These are phyloP conservation scores for Baronia brevicornis DNA, from an alignment of 2,888 invertebrate species.

Conservation along the genomic window DNA sequence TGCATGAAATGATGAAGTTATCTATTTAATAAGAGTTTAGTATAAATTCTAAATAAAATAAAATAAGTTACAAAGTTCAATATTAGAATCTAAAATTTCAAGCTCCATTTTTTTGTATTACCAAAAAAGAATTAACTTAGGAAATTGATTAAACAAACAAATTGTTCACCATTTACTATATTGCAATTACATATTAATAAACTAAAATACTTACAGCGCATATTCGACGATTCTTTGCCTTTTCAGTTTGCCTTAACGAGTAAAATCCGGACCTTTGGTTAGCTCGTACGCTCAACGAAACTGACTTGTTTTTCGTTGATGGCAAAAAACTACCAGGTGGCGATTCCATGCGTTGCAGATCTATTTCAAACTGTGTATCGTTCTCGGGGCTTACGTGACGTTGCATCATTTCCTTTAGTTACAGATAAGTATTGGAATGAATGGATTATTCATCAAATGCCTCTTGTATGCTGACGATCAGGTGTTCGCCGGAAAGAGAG, in stretches of 20 bases:
- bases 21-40: no score
- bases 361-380: constrained; percentile 19
- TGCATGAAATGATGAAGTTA: no score
- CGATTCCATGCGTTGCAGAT: constrained; percentile 15
- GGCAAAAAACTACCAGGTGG: constrained; percentile 22
- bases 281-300: constrained; percentile 26
- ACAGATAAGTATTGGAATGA: no score
- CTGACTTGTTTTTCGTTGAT: constrained; percentile 16
- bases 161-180: background rate
- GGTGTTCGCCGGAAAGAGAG: no score
- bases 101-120: no score
- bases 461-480: no score
- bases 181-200: background rate
- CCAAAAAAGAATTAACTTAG: no score
- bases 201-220: constrained; percentile 4
- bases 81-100: no score
- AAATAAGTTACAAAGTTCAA: no score
- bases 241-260: constrained; percentile 33
- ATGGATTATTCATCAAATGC: no score
- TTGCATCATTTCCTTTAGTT: constrained; percentile 36
- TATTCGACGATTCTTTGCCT: constrained; percentile 25
- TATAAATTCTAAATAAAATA: no score
- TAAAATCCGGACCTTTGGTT: constrained; percentile 39
- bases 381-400: constrained; percentile 34
- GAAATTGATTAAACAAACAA: no score